Evolutionary conservation across 2,888 invertebrate species (phyloP), one percentile per base, ranked within the genome.

Genomic region (Lysandra bellargus): DNA sequence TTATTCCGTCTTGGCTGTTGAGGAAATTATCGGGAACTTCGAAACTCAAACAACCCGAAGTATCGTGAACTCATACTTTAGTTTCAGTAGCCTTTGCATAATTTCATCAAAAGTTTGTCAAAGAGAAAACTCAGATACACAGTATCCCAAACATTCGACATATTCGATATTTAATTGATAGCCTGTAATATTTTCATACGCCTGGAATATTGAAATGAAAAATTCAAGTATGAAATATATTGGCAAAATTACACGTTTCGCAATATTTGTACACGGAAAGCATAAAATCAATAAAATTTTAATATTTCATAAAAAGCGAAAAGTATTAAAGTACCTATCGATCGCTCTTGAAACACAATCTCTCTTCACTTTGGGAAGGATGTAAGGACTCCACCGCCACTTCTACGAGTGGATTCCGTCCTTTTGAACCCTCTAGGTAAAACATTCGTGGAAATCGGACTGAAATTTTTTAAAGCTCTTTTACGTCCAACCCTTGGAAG

Each of bases 321-420:
- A 69, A 33, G 69, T 14, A 14, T 17, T 17, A 69, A 69, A 33
- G 69, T 14, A 14, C 33, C 33, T 33, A 33, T 69, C 69, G 69
- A 33, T 69, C 64, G 69, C 69, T 69, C 33, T 69, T 69, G 30
- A 64, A 69, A 69, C 69, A 69, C 69, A 69, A 69, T 69, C 69
- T 69, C 69, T 69, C 69, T 69, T 69, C 69, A 69, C 33, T 33
- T 33, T 14, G 33, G 33, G 14, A 33, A 69, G 69, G 69, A 69
- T 69, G 69, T 69, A 69, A 37, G 69, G 69, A 69, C 69, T 69
- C 69, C 69, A 33, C 69, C 7, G 69, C 69, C 69, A 69, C 69
- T 69, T 69, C 33, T 69, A 33, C 14, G 23, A 69, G 69, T 30
- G 23, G 64, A 64, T 33, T 12, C 33, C 69, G 14, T 69, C 69